Percentiles rank a stretch among this genome's conserved stretches.
Conservation (phyloP, 2,888 invertebrate species). For the Palloptera scutellata region DNA sequence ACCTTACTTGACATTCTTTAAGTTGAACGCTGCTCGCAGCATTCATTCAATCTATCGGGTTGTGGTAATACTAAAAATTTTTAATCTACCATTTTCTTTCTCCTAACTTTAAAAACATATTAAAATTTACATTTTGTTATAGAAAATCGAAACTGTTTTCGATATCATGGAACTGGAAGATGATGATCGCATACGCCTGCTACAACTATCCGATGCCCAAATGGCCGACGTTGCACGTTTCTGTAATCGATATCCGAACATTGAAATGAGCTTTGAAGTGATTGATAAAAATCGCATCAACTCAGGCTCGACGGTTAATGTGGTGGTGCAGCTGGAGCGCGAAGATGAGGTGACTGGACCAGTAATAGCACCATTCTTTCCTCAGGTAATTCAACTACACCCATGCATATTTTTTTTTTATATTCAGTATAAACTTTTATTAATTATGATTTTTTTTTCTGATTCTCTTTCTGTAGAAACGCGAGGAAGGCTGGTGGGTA, state of each 20-base stretch:
- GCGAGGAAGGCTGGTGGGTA: constrained; percentile 97
- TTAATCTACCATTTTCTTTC: too few species aligned
- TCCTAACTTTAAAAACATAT: neutral
- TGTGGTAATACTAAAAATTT: too few species aligned
- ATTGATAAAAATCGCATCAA: constrained; percentile 79
- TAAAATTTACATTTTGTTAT: constrained; percentile 10
- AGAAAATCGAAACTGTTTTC: constrained; percentile 76
- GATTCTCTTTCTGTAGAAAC: constrained; percentile 69
- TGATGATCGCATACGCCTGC: constrained; percentile 79
- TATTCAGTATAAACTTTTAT: neutral
- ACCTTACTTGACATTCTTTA: too few species aligned
- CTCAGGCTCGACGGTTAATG: constrained; percentile 87
- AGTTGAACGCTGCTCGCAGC: too few species aligned
- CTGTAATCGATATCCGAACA: constrained; percentile 99
- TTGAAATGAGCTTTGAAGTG: constrained; percentile 93
- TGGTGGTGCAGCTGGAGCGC: constrained; percentile 90
- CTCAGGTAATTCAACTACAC: constrained; percentile 71
- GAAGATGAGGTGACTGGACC: constrained; percentile 97
- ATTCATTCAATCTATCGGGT: too few species aligned
- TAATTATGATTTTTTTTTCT: neutral
- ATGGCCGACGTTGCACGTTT: constrained; percentile 98
- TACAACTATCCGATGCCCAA: constrained; percentile 83
- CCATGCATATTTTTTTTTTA: neutral
- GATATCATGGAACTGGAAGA: constrained; percentile 86
- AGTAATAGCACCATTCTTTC: constrained; percentile 98